Conservation (phyloP, 2,888 invertebrate genomes). For the Pheosia gnoma region DNA sequence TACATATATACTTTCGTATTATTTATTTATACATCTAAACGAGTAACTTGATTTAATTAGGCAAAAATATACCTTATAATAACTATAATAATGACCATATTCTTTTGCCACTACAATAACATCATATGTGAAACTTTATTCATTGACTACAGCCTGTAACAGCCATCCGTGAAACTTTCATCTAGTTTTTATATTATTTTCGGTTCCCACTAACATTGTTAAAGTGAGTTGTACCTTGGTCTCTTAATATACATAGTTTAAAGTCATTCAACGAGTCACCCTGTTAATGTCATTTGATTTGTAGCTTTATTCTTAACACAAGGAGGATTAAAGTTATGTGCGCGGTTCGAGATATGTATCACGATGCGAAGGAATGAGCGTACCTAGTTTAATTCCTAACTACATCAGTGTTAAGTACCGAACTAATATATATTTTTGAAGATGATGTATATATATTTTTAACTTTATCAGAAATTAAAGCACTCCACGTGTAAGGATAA, state of each 20-base stretch:
- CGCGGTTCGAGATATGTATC: background rate
- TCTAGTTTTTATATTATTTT: background rate
- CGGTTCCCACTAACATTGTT: background rate
- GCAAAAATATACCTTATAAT: too few relatives aligned
- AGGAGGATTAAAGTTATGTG: background rate
- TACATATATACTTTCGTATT: too few relatives aligned
- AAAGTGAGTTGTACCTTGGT: background rate
- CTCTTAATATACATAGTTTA: constrained; percentile 8
- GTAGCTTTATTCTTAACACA: constrained; percentile 8
- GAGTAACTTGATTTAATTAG: too few relatives aligned
- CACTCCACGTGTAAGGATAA: constrained; percentile 13
- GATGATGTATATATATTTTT: background rate
- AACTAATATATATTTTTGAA: too few relatives aligned
- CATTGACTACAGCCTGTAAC: background rate
- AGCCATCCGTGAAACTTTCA: background rate
- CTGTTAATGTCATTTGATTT: constrained; percentile 8
- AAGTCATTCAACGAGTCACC: constrained; percentile 11
- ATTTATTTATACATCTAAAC: too few relatives aligned
- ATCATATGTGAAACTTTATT: background rate
- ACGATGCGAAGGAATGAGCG: background rate
- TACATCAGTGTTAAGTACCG: background rate
- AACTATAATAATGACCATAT: too few relatives aligned
- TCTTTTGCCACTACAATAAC: too few relatives aligned
- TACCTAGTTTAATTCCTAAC: background rate
- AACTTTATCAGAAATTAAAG: constrained; percentile 13